These are phyloP conservation scores for Tragelaphus eurycerus DNA, from an alignment of 2,797 vertebrate species.

Conservation along the genomic window DNA sequence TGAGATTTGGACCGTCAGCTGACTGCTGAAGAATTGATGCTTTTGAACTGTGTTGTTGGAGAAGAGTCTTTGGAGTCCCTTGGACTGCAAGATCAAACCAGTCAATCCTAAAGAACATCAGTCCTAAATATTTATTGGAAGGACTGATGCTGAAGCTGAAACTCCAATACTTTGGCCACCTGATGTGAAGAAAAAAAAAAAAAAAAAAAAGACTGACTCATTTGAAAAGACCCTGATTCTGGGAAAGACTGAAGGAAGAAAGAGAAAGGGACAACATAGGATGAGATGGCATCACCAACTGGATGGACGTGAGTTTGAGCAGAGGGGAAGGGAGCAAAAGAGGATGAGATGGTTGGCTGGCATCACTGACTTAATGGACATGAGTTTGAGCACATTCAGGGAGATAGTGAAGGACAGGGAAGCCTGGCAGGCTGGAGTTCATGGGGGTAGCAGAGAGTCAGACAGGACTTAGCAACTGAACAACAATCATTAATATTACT, in stretches of 20 bases:
- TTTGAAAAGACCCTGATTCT: not conserved
- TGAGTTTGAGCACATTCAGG: not conserved
- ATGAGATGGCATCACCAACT: not conserved
- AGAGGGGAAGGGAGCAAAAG: not conserved
- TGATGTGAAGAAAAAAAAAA: accelerated
- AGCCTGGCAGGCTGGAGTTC: not conserved
- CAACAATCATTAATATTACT: not conserved
- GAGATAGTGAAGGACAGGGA: not conserved
- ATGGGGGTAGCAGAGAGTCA: not conserved
- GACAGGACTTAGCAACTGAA: not conserved
- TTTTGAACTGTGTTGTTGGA: not conserved
- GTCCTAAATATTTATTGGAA: not conserved
- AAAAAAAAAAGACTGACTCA: not conserved
- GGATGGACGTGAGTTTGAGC: not conserved
- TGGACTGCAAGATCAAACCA: not conserved
- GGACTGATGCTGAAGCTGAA: not conserved
- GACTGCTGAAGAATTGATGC: not conserved
- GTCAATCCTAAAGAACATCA: not conserved
- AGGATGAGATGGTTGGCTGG: not conserved
- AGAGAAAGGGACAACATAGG: not conserved
- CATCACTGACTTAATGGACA: not conserved
- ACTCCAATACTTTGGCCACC: not conserved
- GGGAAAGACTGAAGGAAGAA: not conserved
- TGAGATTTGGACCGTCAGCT: not conserved
- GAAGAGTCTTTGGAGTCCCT: not conserved